Evolutionary conservation across 2,797 vertebrate genomes (phyloP).

Genomic region (Threskiornis aethiopicus): DNA sequence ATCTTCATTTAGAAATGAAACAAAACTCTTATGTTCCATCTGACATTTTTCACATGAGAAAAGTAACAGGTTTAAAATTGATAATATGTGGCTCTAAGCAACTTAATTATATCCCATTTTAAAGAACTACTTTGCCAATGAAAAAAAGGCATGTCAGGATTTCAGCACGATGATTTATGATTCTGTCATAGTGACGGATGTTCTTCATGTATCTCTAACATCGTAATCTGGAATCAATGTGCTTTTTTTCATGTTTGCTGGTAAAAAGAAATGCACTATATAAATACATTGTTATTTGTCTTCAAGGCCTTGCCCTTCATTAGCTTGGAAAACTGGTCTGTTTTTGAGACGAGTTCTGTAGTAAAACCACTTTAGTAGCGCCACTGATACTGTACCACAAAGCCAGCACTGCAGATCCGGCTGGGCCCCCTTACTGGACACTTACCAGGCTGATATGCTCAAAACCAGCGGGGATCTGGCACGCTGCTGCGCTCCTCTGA

Average conservation of each 20-base stretch:
- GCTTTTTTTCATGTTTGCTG: neutral
- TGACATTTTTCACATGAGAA: constrained; percentile 7
- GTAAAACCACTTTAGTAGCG: neutral
- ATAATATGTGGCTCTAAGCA: constrained; percentile 6
- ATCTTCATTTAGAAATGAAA: neutral
- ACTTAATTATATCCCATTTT: constrained; percentile 49
- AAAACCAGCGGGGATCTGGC: neutral
- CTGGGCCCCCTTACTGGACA: neutral
- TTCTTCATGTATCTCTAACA: constrained; percentile 52
- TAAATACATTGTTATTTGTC: neutral
- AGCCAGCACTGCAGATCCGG: neutral
- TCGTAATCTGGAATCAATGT: constrained; percentile 3
- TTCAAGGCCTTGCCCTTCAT: neutral
- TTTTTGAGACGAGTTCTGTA: neutral
- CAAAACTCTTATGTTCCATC: neutral
- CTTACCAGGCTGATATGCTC: neutral
- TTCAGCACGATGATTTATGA: constrained; percentile 54
- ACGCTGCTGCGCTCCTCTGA: neutral
- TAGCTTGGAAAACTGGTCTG: neutral
- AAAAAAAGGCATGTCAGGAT: constrained; percentile 33
- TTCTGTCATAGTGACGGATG: constrained; percentile 63
- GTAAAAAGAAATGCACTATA: constrained; percentile 11
- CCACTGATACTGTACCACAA: neutral
- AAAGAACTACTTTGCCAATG: constrained; percentile 20
- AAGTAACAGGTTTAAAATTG: constrained; percentile 27